Conservation (phyloP, 1,140 invertebrate species). For the Achatina immaculata region DNA sequence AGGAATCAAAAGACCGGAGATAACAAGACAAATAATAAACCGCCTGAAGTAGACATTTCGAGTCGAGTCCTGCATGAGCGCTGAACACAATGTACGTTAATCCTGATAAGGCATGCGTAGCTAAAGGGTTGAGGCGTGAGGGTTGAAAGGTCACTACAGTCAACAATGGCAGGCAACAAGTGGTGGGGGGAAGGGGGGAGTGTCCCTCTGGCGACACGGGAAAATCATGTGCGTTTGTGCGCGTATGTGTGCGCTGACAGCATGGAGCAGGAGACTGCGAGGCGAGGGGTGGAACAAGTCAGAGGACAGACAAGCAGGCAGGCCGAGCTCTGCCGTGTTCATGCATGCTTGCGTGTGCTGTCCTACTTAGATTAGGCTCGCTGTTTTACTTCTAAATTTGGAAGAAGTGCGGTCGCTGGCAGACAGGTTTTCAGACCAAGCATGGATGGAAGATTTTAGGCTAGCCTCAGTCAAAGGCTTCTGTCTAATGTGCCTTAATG, state of each 20-base stretch:
- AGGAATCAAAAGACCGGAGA: not conserved
- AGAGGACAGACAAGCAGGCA: not conserved
- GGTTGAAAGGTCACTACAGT: slow-evolving; percentile 8
- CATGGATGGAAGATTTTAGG: slow-evolving; percentile 16
- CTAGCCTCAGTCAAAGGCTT: no score
- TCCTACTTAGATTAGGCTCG: slow-evolving; percentile 30
- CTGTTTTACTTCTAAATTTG: slow-evolving; percentile 17
- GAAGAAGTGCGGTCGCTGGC: slow-evolving; percentile 18
- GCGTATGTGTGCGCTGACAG: slow-evolving; percentile 9
- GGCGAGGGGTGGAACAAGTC: not conserved
- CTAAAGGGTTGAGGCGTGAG: slow-evolving; percentile 12
- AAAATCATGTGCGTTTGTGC: slow-evolving; percentile 14
- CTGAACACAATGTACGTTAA: slow-evolving; percentile 3
- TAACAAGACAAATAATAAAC: not conserved
- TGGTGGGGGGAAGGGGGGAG: not conserved
- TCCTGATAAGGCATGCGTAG: slow-evolving; percentile 28
- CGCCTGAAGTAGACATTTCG: not conserved
- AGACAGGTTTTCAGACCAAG: not conserved
- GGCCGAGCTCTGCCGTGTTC: slow-evolving; percentile 8
- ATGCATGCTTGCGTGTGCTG: slow-evolving; percentile 32
- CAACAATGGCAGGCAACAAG: not conserved
- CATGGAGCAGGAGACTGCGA: not conserved
- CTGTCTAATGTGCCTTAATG: no score
- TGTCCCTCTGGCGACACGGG: not conserved
- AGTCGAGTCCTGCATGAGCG: not conserved